Conservation (phyloP, 2,888 invertebrate genomes). For the Galerucella pusilla region DNA sequence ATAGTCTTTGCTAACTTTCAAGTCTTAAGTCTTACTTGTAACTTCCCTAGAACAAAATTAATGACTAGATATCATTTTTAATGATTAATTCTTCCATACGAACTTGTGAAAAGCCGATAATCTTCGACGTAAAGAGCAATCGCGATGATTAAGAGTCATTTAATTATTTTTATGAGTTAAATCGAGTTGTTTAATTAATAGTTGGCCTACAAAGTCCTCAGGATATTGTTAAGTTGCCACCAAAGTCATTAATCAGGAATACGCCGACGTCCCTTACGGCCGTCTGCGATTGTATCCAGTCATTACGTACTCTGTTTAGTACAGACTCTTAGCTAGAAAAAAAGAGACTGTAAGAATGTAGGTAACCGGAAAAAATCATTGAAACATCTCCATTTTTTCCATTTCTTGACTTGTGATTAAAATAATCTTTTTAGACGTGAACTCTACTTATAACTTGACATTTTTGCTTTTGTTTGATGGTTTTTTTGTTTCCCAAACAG, state of each 20-base stretch:
- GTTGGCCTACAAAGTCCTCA: conserved; percentile 54
- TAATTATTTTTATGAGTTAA: conserved; percentile 60
- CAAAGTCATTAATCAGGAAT: conserved; percentile 58
- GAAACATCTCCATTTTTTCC: no score
- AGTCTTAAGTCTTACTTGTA: neutral
- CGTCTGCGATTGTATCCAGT: conserved; percentile 53
- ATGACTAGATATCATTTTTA: conserved; percentile 20
- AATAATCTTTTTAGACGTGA: no score
- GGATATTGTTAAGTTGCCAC: conserved; percentile 60
- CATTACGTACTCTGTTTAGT: conserved; percentile 52
- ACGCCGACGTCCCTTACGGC: conserved; percentile 53
- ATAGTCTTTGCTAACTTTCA: neutral
- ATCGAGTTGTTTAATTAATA: conserved; percentile 60
- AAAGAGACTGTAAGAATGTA: neutral
- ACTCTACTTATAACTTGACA: no score
- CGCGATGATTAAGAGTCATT: conserved; percentile 56
- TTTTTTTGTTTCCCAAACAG: no score
- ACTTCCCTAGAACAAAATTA: conserved; percentile 9
- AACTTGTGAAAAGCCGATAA: conserved; percentile 38
- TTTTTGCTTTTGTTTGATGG: no score
- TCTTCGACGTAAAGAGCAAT: conserved; percentile 42
- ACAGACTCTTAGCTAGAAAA: conserved; percentile 27
- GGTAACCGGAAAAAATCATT: no score
- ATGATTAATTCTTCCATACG: conserved; percentile 29
- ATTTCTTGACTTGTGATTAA: no score